Percentiles rank a stretch among this genome's conserved stretches.
Evolutionary conservation across 2,113 vertebrate species (phyloP).

Genomic region (Trichomycterus rosablanca): DNA sequence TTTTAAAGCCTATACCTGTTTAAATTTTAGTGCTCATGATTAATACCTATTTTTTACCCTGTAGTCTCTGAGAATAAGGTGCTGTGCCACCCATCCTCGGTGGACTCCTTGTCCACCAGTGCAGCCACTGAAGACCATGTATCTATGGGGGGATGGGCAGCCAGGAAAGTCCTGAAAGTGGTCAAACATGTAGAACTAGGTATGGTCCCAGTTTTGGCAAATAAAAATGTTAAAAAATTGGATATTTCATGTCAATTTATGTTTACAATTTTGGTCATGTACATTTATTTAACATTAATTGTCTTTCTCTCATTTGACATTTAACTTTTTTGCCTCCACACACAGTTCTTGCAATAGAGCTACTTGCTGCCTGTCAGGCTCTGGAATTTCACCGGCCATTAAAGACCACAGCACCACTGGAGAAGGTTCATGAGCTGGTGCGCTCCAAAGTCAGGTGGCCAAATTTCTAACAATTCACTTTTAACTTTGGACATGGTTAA

Average conservation of each 20-base stretch:
- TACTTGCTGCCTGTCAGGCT: slow-evolving; percentile 91
- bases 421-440: slow-evolving; percentile 96
- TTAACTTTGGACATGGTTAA: too few species aligned
- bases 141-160: slow-evolving; percentile 98
- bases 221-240: neutral
- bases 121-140: slow-evolving; percentile 95
- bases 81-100: slow-evolving; percentile 92
- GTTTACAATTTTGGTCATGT: too few species aligned
- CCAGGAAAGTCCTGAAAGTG: slow-evolving; percentile 89
- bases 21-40: too few species aligned
- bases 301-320: slow-evolving; percentile 41
- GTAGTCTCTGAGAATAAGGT: slow-evolving; percentile 96
- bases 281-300: neutral
- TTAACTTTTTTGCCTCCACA: slow-evolving; percentile 77
- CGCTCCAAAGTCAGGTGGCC: slow-evolving; percentile 85
- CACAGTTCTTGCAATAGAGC: slow-evolving; percentile 90
- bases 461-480: too few species aligned
- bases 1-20: too few species aligned
- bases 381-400: slow-evolving; percentile 96
- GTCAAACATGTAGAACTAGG: slow-evolving; percentile 95
- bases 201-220: slow-evolving; percentile 46
- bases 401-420: slow-evolving; percentile 89
- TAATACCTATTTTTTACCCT: slow-evolving; percentile 11
- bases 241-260: neutral
- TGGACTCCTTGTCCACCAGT: slow-evolving; percentile 95